A percentile compares a stretch with the other conserved stretches of the same genome.
phyloP scores from a whole-genome alignment of 2,113 vertebrate species.

The Sinosuthora webbiana region DNA sequence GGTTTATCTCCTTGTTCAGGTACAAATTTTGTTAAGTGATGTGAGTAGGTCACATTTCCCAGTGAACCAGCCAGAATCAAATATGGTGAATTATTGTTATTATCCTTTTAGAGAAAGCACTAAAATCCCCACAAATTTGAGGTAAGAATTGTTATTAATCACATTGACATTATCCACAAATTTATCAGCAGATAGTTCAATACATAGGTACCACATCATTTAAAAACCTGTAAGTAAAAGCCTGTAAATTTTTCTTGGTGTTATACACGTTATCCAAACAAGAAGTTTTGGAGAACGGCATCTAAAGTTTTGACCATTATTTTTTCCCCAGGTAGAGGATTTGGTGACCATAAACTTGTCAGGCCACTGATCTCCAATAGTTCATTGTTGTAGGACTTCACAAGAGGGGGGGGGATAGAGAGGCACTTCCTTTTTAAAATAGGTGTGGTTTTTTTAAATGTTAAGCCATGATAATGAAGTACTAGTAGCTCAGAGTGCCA shows the following conservation, averaged over 20 bases:
- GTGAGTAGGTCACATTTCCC: background rate
- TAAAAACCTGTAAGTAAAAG: background rate
- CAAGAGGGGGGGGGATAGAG: background rate
- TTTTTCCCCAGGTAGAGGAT: background rate
- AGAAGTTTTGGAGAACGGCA: background rate
- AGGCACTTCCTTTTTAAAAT: background rate
- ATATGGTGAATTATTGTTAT: background rate
- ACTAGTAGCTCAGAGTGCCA: background rate
- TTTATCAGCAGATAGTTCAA: background rate
- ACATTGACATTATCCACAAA: background rate
- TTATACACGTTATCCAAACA: accelerated
- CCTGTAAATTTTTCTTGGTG: background rate
- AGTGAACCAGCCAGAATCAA: background rate
- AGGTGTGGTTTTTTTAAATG: background rate
- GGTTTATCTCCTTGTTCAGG: background rate
- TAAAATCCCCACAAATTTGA: background rate
- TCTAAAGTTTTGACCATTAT: background rate
- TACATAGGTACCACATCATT: background rate
- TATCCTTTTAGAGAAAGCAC: background rate
- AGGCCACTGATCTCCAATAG: background rate
- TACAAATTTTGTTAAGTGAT: background rate
- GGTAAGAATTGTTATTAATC: background rate
- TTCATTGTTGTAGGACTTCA: background rate
- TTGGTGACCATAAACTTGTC: background rate
- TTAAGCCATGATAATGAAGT: background rate